Base-by-base conservation (phyloP, 1,140 invertebrate genomes). In the Drosophila albomicans region DNA sequence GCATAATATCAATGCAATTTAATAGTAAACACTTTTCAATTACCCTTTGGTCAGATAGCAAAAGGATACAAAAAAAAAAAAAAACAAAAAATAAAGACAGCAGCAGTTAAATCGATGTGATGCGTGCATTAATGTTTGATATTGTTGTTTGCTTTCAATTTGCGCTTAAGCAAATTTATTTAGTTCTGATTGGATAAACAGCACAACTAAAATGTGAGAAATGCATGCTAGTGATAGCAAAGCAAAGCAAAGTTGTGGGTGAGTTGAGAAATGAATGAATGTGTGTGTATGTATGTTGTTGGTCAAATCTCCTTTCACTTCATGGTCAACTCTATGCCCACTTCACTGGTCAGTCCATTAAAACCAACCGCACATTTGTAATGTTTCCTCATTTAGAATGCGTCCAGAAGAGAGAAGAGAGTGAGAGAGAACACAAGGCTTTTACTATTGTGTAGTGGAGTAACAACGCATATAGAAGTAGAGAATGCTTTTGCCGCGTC, bases 131-230 rank as follows among this genome's bases (percentile, higher is more conserved):
- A 72, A 68, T 78, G 62, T 72, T 81, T 67, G 38, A 75, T 20
- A 46, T 76, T 70, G 51, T 49, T 86, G 82, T 86, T 86, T 86
- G 79, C 61, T 79, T 86, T 86, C 65, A 87, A 86, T 86, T 87
- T 86, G 49, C 71, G 65, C 64, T 59, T 61, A 62, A 66, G 70
- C 41, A 79, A 86, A 86, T 87, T 72, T 79, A 58, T 69, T 25
- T 67, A 62, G 32, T 16, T 57, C 46, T 68, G 65, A 72, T 57
- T 74, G 45, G n/a, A 57, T 61, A 45, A 56, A 32, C 6, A 48
- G 20, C 6, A 51, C 49, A 11, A 54, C n/a, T n/a, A 5, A 43
- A n/a, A 52, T 13, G 49, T 13, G 25, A 5, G 25, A 13, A 54
- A 54, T 35, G 49, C 25, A 52, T 52, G 30, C 28, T n/a, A n/a